Evolutionary conservation across 2,888 invertebrate species (phyloP), one percentile per base, ranked within the genome.

Genomic region (Sphecodes monilicornis): DNA sequence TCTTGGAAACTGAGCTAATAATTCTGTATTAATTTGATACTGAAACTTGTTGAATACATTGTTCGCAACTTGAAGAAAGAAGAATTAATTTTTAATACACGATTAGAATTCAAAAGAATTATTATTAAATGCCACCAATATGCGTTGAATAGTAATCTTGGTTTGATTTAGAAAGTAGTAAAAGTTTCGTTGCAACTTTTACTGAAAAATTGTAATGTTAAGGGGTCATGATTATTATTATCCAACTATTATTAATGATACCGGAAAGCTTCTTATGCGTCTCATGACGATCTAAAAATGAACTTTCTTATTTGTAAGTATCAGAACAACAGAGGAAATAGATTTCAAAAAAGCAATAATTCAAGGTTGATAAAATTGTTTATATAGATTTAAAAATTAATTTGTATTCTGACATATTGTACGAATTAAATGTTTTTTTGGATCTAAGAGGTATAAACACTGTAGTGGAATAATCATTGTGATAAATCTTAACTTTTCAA

Each of bases 231-330:
- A 54, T n/a, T 54, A 54, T 54, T 54, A 54, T n/a, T 54, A 54
- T n/a, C 54, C 54, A 11, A 11, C n/a, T n/a, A 54, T 11, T 54
- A 54, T 54, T 54, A 54, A 54, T 54, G 11, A n/a, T 3, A 11
- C 54, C 54, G n/a, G 54, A 54, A 54, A 54, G 54, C 54, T 54
- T 54, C 54, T 54, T 54, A 54, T n/a, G 54, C n/a, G 54, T 54
- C 11, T 3, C 3, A 11, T 54, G n/a, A n/a, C n/a, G n/a, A 54
- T 18, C 5, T 46, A 46, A 46, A 46, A 46, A 18, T 46, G 18
- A 18, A 6, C 46, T 18, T 46, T 5, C 13, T 43, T 43, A 13
- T 18, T 18, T 46, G 43, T 18, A 1, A 46, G 5, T 18, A n/a
- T n/a, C n/a, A n/a, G n/a, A n/a, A n/a, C n/a, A n/a, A n/a, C n/a